These are phyloP conservation scores for Tuberolachnus salignus DNA, from an alignment of 2,888 invertebrate species.

Conservation along the genomic window DNA sequence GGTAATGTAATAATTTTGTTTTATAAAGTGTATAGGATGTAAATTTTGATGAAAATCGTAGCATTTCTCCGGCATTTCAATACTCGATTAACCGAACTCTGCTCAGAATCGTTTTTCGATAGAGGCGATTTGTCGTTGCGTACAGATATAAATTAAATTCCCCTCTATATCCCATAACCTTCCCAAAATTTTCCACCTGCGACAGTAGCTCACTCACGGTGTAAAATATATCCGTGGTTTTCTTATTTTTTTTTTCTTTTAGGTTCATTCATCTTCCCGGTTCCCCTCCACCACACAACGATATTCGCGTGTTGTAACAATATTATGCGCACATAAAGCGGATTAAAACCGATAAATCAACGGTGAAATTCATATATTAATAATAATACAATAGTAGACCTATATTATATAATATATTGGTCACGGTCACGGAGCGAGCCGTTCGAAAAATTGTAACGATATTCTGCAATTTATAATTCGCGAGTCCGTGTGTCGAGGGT, in stretches of 20 bases:
- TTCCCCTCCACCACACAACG: neutral
- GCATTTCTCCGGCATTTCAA: too few relatives aligned
- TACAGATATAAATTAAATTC: too few relatives aligned
- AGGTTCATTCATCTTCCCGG: conserved; percentile 7
- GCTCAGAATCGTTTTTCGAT: too few relatives aligned
- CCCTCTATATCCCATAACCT: too few relatives aligned
- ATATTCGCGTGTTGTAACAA: neutral
- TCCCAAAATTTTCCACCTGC: too few relatives aligned
- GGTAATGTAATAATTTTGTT: too few relatives aligned
- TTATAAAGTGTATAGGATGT: too few relatives aligned
- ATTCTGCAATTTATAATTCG: neutral
- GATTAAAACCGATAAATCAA: conserved; percentile 16
- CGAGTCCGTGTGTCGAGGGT: conserved; percentile 17
- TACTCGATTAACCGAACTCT: too few relatives aligned
- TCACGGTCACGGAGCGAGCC: conserved; percentile 28
- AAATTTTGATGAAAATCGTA: too few relatives aligned
- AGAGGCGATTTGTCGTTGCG: too few relatives aligned
- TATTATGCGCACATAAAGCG: neutral
- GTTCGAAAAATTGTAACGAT: neutral
- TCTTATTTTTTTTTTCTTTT: neutral
- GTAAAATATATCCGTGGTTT: neutral
- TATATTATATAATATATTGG: neutral
- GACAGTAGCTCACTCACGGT: too few relatives aligned
- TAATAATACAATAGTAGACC: too few relatives aligned
- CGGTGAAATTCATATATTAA: neutral